Evolutionary conservation across 2,797 vertebrate species (phyloP).

Genomic region (Sebastes variabilis): DNA sequence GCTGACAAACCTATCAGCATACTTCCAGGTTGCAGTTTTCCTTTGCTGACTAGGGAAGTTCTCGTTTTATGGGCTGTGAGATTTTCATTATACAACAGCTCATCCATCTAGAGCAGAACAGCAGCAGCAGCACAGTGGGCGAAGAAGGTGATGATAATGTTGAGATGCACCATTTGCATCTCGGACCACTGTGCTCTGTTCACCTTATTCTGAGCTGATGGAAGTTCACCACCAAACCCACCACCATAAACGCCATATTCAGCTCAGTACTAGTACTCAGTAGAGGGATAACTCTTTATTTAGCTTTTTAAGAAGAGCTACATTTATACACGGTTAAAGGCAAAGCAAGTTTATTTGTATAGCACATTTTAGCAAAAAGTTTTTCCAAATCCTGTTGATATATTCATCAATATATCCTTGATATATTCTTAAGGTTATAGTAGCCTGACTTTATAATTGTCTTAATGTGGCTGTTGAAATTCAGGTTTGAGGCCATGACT

Average conservation of each 20-base stretch:
- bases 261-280: background rate
- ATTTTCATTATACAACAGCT: conserved; percentile 34
- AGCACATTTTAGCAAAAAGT: no score
- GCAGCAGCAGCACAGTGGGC: conserved; percentile 23
- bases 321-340: background rate
- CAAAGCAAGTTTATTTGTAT: no score
- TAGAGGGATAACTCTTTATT: background rate
- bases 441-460: no score
- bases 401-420: no score
- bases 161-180: conserved; percentile 19
- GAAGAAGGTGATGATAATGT: conserved; percentile 27
- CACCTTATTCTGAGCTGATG: conserved; percentile 31
- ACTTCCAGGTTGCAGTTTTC: conserved; percentile 44
- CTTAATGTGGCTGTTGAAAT: no score
- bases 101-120: conserved; percentile 53
- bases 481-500: no score
- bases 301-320: background rate
- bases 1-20: conserved; percentile 37
- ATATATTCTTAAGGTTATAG: no score
- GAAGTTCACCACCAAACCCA: background rate
- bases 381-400: no score
- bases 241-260: background rate
- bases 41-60: conserved; percentile 57
- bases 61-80: conserved; percentile 31
- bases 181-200: conserved; percentile 2